phyloP scores from a whole-genome alignment of 2,113 vertebrate genomes.

The Pardalotus punctatus region DNA sequence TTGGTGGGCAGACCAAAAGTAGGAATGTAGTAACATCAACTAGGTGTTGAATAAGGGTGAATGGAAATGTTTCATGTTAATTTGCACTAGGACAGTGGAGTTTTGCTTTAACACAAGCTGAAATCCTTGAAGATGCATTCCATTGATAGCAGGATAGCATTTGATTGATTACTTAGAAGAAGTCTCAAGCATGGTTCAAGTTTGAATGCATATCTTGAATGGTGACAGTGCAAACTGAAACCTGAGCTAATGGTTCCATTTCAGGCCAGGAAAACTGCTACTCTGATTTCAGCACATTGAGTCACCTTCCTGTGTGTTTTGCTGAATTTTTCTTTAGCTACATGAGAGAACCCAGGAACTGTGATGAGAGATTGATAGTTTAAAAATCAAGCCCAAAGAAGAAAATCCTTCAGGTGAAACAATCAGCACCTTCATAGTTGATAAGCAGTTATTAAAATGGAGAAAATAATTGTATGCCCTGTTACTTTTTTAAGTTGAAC shows the following conservation, averaged over 20 bases:
- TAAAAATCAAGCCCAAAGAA: background rate
- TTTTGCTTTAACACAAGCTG: background rate
- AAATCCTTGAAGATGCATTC: background rate
- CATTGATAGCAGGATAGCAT: background rate
- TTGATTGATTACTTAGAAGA: background rate
- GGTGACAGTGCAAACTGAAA: constrained; percentile 34
- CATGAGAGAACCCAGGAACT: background rate
- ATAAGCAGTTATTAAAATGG: constrained; percentile 3
- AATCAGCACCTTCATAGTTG: background rate
- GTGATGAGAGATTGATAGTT: background rate
- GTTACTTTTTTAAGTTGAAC: background rate
- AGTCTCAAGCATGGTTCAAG: background rate
- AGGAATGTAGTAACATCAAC: background rate
- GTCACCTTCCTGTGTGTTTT: constrained; percentile 23
- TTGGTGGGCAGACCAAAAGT: background rate
- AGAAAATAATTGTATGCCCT: constrained; percentile 33
- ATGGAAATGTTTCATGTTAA: background rate
- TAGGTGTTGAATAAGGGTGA: background rate
- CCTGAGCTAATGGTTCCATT: constrained; percentile 45
- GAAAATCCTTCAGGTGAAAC: background rate
- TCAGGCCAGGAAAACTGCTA: constrained; percentile 1
- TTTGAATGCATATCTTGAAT: background rate
- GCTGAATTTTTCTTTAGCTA: constrained; percentile 20
- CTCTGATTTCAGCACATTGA: constrained; percentile 28
- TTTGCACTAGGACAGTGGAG: background rate